Percentiles rank a stretch among this genome's conserved stretches.
Conservation (phyloP, 2,888 invertebrate genomes). For the Amphimallon solstitiale region DNA sequence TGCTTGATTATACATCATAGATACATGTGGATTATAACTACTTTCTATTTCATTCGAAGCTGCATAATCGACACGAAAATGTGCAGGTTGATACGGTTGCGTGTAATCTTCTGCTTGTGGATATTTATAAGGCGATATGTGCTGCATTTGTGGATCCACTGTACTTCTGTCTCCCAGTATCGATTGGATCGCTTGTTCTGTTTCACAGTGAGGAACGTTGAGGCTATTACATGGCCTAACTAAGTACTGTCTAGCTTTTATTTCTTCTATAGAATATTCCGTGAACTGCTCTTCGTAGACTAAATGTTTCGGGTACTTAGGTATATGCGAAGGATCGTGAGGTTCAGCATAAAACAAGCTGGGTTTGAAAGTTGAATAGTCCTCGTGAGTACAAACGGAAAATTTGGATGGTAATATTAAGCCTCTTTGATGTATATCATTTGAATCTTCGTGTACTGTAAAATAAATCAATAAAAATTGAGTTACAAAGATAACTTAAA, state of each 20-base stretch:
- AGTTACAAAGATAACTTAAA: too few species aligned
- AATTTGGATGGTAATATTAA: constrained; percentile 47
- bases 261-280: constrained; percentile 83
- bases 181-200: constrained; percentile 48
- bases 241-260: constrained; percentile 71
- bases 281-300: constrained; percentile 70
- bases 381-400: constrained; percentile 61
- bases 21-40: too few species aligned
- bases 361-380: constrained; percentile 66
- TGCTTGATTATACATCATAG: too few species aligned
- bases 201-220: constrained; percentile 45
- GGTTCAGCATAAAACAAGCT: constrained; percentile 72
- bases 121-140: too few species aligned
- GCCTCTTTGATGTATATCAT: constrained; percentile 57
- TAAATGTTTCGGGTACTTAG: constrained; percentile 76
- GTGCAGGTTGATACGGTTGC: too few species aligned
- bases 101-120: too few species aligned
- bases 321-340: constrained; percentile 69
- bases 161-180: constrained; percentile 40
- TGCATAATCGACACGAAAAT: too few species aligned
- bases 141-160: too few species aligned
- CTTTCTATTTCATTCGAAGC: too few species aligned
- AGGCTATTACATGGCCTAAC: constrained; percentile 27
- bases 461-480: constrained; percentile 38
- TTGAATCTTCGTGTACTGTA: constrained; percentile 73